Conservation (phyloP, 1,140 invertebrate species). For the Panagrolaimus sp. region DNA sequence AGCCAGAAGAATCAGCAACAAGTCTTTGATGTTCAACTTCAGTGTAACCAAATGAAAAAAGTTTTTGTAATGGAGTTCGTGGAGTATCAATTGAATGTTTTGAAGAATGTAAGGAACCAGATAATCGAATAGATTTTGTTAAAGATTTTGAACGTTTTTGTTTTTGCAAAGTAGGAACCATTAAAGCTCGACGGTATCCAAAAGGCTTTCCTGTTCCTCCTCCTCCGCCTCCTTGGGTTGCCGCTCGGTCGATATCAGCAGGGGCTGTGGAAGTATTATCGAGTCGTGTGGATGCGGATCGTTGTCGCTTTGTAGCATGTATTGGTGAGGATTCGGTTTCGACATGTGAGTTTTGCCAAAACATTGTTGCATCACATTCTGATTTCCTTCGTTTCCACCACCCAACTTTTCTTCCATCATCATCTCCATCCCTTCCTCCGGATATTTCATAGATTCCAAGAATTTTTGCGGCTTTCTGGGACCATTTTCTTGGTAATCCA, state of each 20-base stretch:
- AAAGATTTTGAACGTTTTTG: neutral
- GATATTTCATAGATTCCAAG: neutral
- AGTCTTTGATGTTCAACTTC: neutral
- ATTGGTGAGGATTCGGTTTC: no score
- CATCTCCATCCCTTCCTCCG: neutral
- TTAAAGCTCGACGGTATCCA: constrained; percentile 9
- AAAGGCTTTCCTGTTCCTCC: constrained; percentile 2
- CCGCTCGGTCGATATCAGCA: neutral
- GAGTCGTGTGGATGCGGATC: no score
- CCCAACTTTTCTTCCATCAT: neutral
- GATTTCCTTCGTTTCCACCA: constrained; percentile 6
- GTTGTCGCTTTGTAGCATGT: no score
- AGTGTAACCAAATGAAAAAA: neutral
- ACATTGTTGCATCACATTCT: neutral
- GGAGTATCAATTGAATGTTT: no score
- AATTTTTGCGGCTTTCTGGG: neutral
- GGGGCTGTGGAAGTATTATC: neutral
- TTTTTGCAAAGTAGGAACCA: neutral
- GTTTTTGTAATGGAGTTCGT: no score
- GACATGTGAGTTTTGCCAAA: no score
- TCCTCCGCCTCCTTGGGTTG: neutral
- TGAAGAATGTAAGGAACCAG: no score
- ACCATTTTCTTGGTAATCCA: no score
- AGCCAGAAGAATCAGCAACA: neutral
- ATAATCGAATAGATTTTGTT: neutral